phyloP scores from a whole-genome alignment of 2,113 vertebrate species.

The Anthoscopus minutus region DNA sequence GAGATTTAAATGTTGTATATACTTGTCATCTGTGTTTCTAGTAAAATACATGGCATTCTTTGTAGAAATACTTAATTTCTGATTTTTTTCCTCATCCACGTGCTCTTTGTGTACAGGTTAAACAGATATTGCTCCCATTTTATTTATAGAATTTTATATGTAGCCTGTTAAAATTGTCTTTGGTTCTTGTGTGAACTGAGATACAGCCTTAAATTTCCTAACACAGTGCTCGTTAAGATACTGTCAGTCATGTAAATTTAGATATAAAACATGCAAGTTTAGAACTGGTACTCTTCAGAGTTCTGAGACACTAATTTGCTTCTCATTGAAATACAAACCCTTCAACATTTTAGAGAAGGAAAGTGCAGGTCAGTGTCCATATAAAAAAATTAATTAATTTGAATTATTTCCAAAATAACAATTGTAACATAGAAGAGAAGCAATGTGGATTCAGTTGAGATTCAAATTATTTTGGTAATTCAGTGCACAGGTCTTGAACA shows the following conservation, averaged over 20 bases:
- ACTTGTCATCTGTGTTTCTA: constrained; percentile 62
- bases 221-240: background rate
- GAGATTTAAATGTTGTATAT: constrained; percentile 67
- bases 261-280: background rate
- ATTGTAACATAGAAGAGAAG: constrained; percentile 49
- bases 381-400: background rate
- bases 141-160: constrained; percentile 35
- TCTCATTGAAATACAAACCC: background rate
- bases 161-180: background rate
- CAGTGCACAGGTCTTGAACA: background rate
- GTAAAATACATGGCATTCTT: constrained; percentile 67
- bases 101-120: constrained; percentile 59
- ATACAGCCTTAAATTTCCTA: constrained; percentile 69
- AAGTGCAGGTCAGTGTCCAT: background rate
- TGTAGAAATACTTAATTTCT: constrained; percentile 52
- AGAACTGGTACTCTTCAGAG: background rate
- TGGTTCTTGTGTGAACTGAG: constrained; percentile 21
- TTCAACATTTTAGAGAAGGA: background rate
- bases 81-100: constrained; percentile 61
- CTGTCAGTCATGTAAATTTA: background rate
- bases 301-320: background rate
- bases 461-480: constrained; percentile 16
- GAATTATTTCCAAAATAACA: constrained; percentile 29
- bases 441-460: background rate
- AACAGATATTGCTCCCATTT: constrained; percentile 31